Base-by-base conservation (phyloP, 2,113 vertebrate species). In the Planiliza haematocheilus region DNA sequence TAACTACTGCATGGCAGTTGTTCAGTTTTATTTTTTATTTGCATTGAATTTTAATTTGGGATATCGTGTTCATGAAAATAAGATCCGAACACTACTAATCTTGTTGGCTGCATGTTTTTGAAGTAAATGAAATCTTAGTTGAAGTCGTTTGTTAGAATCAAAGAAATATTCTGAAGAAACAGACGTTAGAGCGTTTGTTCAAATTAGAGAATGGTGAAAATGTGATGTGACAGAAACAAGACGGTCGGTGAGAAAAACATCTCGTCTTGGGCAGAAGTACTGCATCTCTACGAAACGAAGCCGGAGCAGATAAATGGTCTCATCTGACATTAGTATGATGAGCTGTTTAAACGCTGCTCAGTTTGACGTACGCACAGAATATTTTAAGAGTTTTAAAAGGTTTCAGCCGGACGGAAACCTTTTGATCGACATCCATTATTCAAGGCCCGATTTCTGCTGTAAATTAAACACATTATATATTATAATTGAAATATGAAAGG, bases 401-500 rank as follows among this genome's bases (percentile, higher is more conserved):
- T 30, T 5, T 30, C 24, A 30, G 24, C 24, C 5, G 24, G 5
- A 30, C 5, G 24, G 24, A 30, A 30, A 30, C 24, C 24, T 30
- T 30, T 30, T 30, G 24, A 30, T 8, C 46, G 30, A 11, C 42
- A 82, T 73, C 62, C 42, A 84, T 82, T 75, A 82, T 82, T 86
- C 69, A 84, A 4, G 34, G 39, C 2, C 67, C 20, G 38, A 62
- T 46, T 79, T 62, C 39, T 37, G 30, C 21, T 81, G 79, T 37
- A 63, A 79, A 79, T 83, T 67, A 72, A 84, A 62, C 60, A 77
- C 49, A 56, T 86, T 78, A 66, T 73, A 48, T 66, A 68, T 37
- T 77, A 67, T 81, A 81, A 83, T 78, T 81, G 77, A 80, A 79
- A 77, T 70, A 43, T 63, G 41, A 70, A 67, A 51, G 30, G 16